These are phyloP conservation scores for Mamestra configurata DNA, from an alignment of 1,140 invertebrate species.

Conservation along the genomic window DNA sequence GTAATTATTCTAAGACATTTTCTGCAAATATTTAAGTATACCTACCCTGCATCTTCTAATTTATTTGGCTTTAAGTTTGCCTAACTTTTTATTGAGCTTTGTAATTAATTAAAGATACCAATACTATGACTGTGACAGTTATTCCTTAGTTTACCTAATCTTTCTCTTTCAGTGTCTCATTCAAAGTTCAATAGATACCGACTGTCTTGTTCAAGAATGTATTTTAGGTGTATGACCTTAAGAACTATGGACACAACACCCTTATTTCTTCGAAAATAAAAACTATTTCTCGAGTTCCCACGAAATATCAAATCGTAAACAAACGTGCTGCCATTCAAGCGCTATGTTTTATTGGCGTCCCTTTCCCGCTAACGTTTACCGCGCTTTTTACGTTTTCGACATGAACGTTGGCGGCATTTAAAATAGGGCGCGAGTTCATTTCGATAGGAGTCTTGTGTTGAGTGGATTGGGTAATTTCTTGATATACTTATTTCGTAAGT, in stretches of 20 bases:
- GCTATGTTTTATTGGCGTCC: constrained; percentile 86
- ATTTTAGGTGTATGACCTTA: constrained; percentile 79
- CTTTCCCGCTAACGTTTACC: constrained; percentile 84
- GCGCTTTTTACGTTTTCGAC: constrained; percentile 85
- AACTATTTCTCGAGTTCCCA: constrained; percentile 83
- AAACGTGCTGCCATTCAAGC: constrained; percentile 81
- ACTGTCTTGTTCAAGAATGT: constrained; percentile 57
- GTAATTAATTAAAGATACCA: too few relatives aligned
- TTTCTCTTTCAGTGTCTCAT: neutral
- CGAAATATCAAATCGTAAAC: constrained; percentile 86
- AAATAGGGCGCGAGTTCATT: constrained; percentile 84
- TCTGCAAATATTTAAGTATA: too few relatives aligned
- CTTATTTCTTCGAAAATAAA: constrained; percentile 83
- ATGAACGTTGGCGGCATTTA: constrained; percentile 86
- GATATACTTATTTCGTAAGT: constrained; percentile 83
- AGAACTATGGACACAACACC: constrained; percentile 70
- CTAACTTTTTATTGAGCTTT: too few relatives aligned
- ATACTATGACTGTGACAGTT: neutral
- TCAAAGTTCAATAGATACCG: neutral
- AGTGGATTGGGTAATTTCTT: constrained; percentile 81
- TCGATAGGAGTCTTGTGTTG: constrained; percentile 78
- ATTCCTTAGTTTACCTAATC: neutral
- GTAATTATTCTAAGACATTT: too few relatives aligned
- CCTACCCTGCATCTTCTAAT: neutral
- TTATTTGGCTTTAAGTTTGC: neutral